phyloP scores from a whole-genome alignment of 2,797 vertebrate species.

The Phalloptychus januarius region DNA sequence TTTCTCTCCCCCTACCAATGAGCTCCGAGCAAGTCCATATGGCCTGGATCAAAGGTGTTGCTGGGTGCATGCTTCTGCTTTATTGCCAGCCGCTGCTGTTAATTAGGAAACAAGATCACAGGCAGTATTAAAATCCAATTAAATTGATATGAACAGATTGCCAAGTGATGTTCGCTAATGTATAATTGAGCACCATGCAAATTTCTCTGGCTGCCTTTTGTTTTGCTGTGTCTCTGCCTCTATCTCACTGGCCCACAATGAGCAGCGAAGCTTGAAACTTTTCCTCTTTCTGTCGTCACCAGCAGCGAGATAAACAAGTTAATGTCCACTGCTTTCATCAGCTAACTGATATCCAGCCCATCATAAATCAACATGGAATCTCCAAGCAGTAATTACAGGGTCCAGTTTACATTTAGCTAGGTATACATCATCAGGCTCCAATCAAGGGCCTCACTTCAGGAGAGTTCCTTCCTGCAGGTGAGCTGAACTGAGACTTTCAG shows the following conservation, averaged over 20 bases:
- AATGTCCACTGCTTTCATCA: constrained; percentile 85
- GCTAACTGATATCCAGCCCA: constrained; percentile 56
- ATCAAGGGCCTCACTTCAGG: background rate
- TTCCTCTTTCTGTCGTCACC: constrained; percentile 78
- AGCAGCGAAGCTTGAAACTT: constrained; percentile 95
- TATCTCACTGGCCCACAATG: constrained; percentile 89
- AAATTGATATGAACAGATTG: constrained; percentile 99
- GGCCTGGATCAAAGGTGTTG: constrained; percentile 99
- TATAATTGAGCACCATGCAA: constrained; percentile 99
- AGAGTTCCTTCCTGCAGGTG: background rate
- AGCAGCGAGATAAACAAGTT: constrained; percentile 94
- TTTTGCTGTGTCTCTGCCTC: constrained; percentile 82
- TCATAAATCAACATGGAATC: constrained; percentile 38
- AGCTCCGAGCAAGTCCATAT: constrained; percentile 95
- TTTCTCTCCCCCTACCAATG: constrained; percentile 82
- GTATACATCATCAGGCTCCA: background rate
- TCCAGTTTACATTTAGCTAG: background rate
- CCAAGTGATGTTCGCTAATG: constrained; percentile 99
- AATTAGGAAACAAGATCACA: constrained; percentile 99
- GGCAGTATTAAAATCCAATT: constrained; percentile 99
- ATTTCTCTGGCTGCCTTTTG: constrained; percentile 99
- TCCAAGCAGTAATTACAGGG: constrained; percentile 21
- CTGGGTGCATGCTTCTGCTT: constrained; percentile 99
- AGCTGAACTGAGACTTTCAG: background rate
- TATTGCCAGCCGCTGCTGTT: constrained; percentile 99